phyloP scores from a whole-genome alignment of 2,113 vertebrate genomes.

The Muntiacus muntjak region DNA sequence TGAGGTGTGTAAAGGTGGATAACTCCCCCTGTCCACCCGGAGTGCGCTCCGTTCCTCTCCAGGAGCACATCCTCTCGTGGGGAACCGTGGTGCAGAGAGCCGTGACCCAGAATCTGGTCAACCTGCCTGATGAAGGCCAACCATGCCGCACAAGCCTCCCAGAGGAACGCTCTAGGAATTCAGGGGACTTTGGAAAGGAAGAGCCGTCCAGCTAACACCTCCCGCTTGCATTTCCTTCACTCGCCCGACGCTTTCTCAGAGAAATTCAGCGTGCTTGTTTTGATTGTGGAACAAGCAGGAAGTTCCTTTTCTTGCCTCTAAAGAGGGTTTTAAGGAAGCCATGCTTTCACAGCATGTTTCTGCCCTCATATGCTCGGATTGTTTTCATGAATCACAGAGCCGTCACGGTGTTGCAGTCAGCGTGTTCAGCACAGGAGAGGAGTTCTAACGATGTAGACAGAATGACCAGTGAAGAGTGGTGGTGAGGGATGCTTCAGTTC shows the following conservation, averaged over 20 bases:
- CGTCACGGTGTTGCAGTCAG: neutral
- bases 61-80: neutral
- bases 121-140: neutral
- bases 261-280: neutral
- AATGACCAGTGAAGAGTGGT: neutral
- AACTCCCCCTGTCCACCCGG: neutral
- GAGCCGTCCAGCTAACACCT: rapidly evolving
- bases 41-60: rapidly evolving
- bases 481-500: neutral
- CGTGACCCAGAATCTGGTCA: neutral
- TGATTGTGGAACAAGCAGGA: neutral
- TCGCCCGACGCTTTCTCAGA: neutral
- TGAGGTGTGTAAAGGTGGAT: neutral
- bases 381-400: too few relatives aligned
- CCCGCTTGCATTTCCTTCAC: neutral
- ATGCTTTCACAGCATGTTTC: too few relatives aligned
- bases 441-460: neutral
- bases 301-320: neutral
- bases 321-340: neutral
- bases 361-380: neutral
- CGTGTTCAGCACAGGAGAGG: neutral
- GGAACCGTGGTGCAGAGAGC: neutral
- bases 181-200: neutral
- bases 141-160: neutral
- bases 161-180: neutral